These are phyloP conservation scores for Drosophila melanosoma DNA, from an alignment of 2,888 invertebrate species.

Conservation along the genomic window DNA sequence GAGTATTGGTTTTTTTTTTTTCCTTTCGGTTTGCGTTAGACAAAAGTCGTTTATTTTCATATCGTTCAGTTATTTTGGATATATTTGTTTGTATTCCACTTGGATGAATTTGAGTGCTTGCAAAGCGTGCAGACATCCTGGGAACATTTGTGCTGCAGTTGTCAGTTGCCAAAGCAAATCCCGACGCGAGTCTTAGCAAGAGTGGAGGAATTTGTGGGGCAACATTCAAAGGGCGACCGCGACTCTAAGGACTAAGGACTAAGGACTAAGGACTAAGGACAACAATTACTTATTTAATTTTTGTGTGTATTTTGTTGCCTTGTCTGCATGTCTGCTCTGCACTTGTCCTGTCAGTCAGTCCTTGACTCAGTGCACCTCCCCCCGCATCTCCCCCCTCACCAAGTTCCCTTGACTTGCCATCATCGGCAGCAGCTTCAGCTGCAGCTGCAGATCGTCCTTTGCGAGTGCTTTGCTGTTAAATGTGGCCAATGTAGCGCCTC, in stretches of 20 bases:
- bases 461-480: conserved; percentile 46
- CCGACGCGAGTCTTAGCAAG: conserved; percentile 11
- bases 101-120: neutral
- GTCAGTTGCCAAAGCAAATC: conserved; percentile 12
- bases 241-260: conserved; percentile 37
- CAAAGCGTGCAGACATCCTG: conserved; percentile 4
- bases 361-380: conserved; percentile 15
- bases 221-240: conserved; percentile 5
- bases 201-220: conserved; percentile 6
- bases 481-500: conserved; percentile 53
- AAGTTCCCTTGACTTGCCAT: neutral
- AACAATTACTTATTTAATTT: conserved; percentile 61
- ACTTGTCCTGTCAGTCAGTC: conserved; percentile 27
- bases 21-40: too few species aligned
- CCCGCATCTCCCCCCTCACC: too few species aligned
- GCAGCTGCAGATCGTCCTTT: conserved; percentile 23
- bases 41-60: neutral
- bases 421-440: conserved; percentile 1
- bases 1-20: neutral
- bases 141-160: conserved; percentile 14
- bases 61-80: neutral
- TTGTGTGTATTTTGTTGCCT: conserved; percentile 25
- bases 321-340: conserved; percentile 20
- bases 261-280: conserved; percentile 32
- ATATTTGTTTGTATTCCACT: conserved; percentile 4